Percentiles rank a stretch among this genome's conserved stretches.
These are phyloP conservation scores for Chlorodrepanis virens DNA, from an alignment of 2,113 vertebrate genomes.

Conservation along the genomic window DNA sequence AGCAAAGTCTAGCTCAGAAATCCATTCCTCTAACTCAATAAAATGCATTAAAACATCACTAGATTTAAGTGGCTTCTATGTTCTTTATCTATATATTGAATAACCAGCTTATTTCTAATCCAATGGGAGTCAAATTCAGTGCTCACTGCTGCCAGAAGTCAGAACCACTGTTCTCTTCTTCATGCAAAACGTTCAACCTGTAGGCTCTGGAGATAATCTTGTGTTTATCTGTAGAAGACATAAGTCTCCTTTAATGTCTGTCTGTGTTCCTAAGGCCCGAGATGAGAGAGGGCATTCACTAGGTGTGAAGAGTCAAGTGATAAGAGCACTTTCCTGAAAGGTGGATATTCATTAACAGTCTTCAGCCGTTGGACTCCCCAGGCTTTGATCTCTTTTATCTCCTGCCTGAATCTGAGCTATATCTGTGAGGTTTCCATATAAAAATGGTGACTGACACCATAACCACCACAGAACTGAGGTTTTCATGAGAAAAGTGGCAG, in stretches of 20 bases:
- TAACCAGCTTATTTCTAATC: background rate
- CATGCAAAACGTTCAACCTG: background rate
- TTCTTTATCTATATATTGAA: background rate
- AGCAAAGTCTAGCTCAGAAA: background rate
- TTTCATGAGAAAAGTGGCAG: background rate
- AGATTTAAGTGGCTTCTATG: background rate
- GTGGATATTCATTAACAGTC: background rate
- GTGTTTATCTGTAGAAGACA: background rate
- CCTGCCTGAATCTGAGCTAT: background rate
- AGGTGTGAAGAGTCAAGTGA: background rate
- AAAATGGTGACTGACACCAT: background rate
- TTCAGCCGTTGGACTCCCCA: background rate
- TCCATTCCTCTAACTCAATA: background rate
- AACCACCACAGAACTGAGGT: background rate
- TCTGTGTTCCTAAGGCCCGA: background rate
- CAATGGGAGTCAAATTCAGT: background rate
- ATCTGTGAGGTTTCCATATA: background rate
- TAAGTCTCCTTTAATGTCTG: background rate
- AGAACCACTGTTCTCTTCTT: background rate
- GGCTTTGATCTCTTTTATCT: background rate
- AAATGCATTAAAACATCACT: background rate
- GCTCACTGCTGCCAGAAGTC: background rate
- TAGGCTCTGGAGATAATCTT: background rate
- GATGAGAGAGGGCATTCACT: background rate
- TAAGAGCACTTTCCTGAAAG: background rate